Conservation (phyloP, 2,888 invertebrate species). For the Agrochola lychnidis region DNA sequence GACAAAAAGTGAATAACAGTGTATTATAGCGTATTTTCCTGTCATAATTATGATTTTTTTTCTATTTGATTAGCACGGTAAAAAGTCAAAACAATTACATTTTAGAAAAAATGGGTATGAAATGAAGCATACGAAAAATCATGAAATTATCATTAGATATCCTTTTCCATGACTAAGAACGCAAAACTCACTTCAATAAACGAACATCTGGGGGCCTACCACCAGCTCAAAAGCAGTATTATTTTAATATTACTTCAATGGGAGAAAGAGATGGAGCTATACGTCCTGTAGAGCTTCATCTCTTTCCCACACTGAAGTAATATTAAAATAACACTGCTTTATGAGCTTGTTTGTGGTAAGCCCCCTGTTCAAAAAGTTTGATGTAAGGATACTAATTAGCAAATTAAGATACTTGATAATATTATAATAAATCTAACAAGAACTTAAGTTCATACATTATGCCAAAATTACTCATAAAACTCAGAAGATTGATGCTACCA, state of each 20-base stretch:
- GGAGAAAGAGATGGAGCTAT: too few relatives aligned
- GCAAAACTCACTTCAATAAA: background rate
- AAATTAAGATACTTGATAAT: background rate
- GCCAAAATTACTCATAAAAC: slow-evolving; percentile 11
- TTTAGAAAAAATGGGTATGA: slow-evolving; percentile 6
- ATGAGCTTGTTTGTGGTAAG: too few relatives aligned
- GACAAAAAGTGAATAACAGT: slow-evolving; percentile 27
- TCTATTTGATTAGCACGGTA: background rate
- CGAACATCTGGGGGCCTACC: too few relatives aligned
- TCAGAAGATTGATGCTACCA: slow-evolving; percentile 21
- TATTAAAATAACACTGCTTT: too few relatives aligned
- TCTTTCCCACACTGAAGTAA: too few relatives aligned
- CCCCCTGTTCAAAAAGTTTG: background rate
- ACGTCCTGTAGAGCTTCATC: too few relatives aligned
- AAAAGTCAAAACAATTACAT: slow-evolving; percentile 6
- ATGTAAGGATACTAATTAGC: background rate
- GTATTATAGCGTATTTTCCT: slow-evolving; percentile 4
- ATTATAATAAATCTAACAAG: background rate
- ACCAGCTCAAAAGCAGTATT: too few relatives aligned
- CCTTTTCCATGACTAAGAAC: background rate
- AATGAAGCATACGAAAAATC: slow-evolving; percentile 1
- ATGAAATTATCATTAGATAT: slow-evolving; percentile 6
- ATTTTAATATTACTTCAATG: too few relatives aligned
- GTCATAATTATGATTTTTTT: slow-evolving; percentile 1
- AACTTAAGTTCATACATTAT: background rate